A percentile compares a stretch with the other conserved stretches of the same genome.
These are phyloP conservation scores for Morinoia aosen DNA, from an alignment of 2,888 invertebrate genomes.

Conservation along the genomic window DNA sequence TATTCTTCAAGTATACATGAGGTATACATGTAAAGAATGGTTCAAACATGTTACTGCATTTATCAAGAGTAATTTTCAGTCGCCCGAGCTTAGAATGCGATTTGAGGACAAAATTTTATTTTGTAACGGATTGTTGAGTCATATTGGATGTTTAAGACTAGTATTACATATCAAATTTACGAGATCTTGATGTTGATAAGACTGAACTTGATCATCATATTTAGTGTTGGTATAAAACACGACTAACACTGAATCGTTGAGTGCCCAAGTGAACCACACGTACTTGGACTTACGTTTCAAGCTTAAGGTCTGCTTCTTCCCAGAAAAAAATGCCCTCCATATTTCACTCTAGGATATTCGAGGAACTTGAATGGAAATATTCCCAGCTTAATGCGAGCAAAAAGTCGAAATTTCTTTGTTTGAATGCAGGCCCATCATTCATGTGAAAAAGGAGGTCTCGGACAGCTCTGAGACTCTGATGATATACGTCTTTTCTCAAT, in stretches of 20 bases:
- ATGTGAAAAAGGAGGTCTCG: not conserved
- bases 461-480: not conserved
- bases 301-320: not conserved
- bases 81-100: no score
- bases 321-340: not conserved
- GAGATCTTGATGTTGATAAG: not conserved
- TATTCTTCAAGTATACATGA: no score
- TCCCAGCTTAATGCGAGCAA: not conserved
- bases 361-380: not conserved
- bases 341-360: not conserved
- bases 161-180: not conserved
- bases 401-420: constrained; percentile 14
- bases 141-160: not conserved
- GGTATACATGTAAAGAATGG: no score
- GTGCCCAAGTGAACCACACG: not conserved
- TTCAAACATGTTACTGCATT: no score
- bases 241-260: not conserved
- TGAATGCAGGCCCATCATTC: not conserved
- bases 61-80: no score
- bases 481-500: not conserved
- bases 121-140: not conserved
- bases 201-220: not conserved
- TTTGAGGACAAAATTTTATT: not conserved
- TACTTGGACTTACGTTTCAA: not conserved
- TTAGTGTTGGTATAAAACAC: not conserved